phyloP scores from a whole-genome alignment of 2,888 invertebrate genomes.

The Morinoia aosen region DNA sequence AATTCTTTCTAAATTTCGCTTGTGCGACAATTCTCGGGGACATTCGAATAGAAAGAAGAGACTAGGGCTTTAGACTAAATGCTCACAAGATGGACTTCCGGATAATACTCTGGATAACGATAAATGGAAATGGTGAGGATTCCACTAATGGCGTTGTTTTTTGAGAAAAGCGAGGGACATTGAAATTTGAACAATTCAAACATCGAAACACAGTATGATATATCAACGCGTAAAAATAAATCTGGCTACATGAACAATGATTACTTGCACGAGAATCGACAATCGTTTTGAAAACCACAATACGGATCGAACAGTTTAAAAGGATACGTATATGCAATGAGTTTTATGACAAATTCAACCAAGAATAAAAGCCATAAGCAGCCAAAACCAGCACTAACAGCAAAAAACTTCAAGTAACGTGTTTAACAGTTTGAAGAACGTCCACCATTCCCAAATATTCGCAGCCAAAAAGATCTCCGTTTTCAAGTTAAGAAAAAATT shows the following conservation, averaged over 20 bases:
- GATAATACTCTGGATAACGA: background rate
- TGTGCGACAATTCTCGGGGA: background rate
- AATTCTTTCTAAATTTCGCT: background rate
- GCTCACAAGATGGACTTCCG: background rate
- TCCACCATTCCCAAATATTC: too few relatives aligned
- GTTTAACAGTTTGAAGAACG: too few relatives aligned
- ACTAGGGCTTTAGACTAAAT: background rate
- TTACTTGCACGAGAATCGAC: background rate
- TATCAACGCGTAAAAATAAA: background rate
- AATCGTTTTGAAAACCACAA: background rate
- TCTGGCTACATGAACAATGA: background rate
- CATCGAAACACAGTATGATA: background rate
- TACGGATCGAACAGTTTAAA: background rate
- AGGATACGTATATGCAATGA: too few relatives aligned
- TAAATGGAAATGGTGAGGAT: background rate
- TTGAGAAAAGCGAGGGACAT: background rate
- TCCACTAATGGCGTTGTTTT: background rate
- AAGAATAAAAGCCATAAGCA: too few relatives aligned
- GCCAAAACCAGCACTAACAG: too few relatives aligned
- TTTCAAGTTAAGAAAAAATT: too few relatives aligned
- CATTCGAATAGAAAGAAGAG: background rate
- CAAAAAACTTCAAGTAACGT: too few relatives aligned
- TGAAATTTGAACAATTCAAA: background rate
- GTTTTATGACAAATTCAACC: too few relatives aligned
- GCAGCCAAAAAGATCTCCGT: too few relatives aligned